Percentiles rank a stretch among this genome's conserved stretches.
These are phyloP conservation scores for Nymphalis c-album DNA, from an alignment of 2,888 invertebrate genomes.

Conservation along the genomic window DNA sequence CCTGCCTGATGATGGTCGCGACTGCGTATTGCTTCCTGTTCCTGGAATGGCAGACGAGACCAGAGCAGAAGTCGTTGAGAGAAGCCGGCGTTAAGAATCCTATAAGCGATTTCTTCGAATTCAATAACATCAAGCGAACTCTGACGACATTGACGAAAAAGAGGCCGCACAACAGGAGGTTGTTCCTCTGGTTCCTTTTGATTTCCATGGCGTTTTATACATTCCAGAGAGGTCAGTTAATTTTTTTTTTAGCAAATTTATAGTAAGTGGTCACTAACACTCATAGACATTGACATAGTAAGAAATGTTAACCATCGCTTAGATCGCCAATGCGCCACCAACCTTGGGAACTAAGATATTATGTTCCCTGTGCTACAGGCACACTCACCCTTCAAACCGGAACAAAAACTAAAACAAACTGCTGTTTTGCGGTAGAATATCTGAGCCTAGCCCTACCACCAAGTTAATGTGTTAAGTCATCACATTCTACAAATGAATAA, in stretches of 20 bases:
- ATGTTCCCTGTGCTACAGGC: too few relatives aligned
- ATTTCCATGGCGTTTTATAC: constrained; percentile 89
- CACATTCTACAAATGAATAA: too few relatives aligned
- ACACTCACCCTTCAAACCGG: too few relatives aligned
- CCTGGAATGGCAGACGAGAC: constrained; percentile 86
- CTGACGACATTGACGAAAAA: constrained; percentile 82
- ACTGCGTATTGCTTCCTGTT: constrained; percentile 84
- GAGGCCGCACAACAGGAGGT: constrained; percentile 80
- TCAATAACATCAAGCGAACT: constrained; percentile 84
- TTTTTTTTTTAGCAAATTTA: background rate
- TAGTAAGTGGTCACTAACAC: too few relatives aligned
- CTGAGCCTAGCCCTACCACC: too few relatives aligned
- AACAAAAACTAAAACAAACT: too few relatives aligned
- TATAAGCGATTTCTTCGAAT: constrained; percentile 87
- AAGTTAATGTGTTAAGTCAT: too few relatives aligned
- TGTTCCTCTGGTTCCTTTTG: constrained; percentile 86
- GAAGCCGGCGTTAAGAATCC: constrained; percentile 82
- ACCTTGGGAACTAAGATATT: too few relatives aligned
- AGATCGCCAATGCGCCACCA: too few relatives aligned
- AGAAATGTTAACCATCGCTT: too few relatives aligned
- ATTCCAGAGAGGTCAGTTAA: constrained; percentile 85
- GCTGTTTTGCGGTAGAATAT: background rate
- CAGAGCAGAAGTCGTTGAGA: constrained; percentile 82
- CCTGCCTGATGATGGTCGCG: constrained; percentile 81
- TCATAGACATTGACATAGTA: too few relatives aligned